Percentiles rank a stretch among this genome's conserved stretches.
Conservation (phyloP, 2,888 invertebrate genomes). For the Danaus chrysippus region DNA sequence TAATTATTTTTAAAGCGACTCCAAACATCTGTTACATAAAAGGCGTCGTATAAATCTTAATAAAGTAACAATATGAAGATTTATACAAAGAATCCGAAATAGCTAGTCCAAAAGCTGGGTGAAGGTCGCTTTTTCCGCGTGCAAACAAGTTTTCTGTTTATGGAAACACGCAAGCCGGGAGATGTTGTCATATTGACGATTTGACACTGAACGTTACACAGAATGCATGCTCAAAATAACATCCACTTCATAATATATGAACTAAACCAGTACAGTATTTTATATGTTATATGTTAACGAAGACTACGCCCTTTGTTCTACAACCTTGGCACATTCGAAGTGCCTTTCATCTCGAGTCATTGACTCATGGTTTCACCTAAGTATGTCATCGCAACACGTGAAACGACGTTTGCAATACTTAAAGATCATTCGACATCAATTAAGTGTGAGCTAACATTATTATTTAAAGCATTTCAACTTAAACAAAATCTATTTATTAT, state of each 20-base stretch:
- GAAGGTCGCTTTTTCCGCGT: constrained; percentile 18
- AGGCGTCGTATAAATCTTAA: no score
- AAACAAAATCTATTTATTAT: neutral
- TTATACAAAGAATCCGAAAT: neutral
- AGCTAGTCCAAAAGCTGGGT: constrained; percentile 10
- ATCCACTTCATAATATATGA: neutral
- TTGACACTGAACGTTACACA: constrained; percentile 13
- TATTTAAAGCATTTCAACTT: neutral
- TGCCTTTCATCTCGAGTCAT: constrained; percentile 43
- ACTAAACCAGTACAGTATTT: no score
- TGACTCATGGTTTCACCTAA: constrained; percentile 29
- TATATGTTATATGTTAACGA: neutral
- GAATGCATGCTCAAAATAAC: neutral
- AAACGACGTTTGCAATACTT: constrained; percentile 18
- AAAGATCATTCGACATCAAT: neutral
- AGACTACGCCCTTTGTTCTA: constrained; percentile 37
- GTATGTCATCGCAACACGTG: constrained; percentile 17
- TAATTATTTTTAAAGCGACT: no score
- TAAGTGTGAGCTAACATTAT: constrained; percentile 4
- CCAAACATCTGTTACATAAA: no score
- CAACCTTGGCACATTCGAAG: constrained; percentile 46
- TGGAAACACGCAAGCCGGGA: constrained; percentile 2
- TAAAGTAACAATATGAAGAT: no score
- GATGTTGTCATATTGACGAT: constrained; percentile 12
- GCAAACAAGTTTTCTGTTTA: constrained; percentile 21